Evolutionary conservation across 2,113 vertebrate genomes (phyloP), one percentile per base, ranked within the genome.

Genomic region (Lutjanus erythropterus): DNA sequence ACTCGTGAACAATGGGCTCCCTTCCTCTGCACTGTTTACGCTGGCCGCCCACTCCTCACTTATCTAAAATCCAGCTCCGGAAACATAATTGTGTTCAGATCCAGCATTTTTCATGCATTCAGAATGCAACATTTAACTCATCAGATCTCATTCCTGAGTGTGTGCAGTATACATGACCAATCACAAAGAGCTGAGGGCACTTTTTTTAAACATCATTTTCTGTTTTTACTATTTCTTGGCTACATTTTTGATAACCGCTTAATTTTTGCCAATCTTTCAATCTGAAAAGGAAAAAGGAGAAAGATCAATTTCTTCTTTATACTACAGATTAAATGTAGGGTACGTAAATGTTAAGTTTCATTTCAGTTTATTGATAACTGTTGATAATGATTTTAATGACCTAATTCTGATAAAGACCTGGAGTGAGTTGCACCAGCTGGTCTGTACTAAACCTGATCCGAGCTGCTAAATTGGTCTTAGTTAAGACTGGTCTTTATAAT

Each of bases 11-110:
- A 46, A 19, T 46, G 2, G 46, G 11, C n/a, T 25, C 0, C 3
- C n/a, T 41, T 25, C 65, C n/a, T 52, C 65, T 39, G 14, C 8
- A 66, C 9, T 33, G 3, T 66, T 49, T 15, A 0, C 0, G 2
- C n/a, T 47, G 9, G 3, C 64, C 7, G 39, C 15, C 1, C 12
- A 6, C 15, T 61, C n/a, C 2, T 0, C 5, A 0, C 2, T n/a
- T 2, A 37, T 3, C 58, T 1, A 16, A 42, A 27, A 10, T n/a
- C 23, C 1, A 16, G 23, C 6, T 47, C 19, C 5, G 10, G 2
- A 12, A 37, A 10, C 0, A 5, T 35, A 19, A 31, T 1, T 46
- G 15, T 46, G 18, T 46, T 29, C 2, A n/a, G 9, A 12, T 41
- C 6, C n/a, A 50, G n/a, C 27, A 25, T 8, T 39, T 18, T 52